Base-by-base conservation (phyloP, 2,888 invertebrate genomes). In the Incurvaria masculella region DNA sequence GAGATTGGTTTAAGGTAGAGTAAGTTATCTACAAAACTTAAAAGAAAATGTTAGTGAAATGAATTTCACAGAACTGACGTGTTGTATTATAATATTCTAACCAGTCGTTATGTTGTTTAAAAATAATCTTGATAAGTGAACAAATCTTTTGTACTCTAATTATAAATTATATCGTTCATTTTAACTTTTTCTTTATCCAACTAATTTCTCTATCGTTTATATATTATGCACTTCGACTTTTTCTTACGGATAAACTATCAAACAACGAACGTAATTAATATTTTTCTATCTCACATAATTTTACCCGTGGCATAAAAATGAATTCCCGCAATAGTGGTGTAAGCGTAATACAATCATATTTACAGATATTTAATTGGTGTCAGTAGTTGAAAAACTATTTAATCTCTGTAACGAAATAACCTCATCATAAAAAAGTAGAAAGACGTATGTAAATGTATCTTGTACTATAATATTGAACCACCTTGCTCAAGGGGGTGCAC, bases 11-110 rank as follows among this genome's bases (percentile, higher is more conserved):
- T 33, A 33, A 33, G 11, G 14, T 33, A 33, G 33, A 33, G 14
- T 33, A 33, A 14, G 33, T 33, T 33, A 33, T 33, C 33, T 33
- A 33, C 8, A 33, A 33, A 33, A 51, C 48, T 48, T 49, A 49
- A 50, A 50, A n/a, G 49, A 47, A 63, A 66, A 66, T 67, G 72
- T 76, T 76, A 74, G 79, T 79, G 79, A 78, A 65, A 62, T 59
- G 72, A 72, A 53, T 54, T 57, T 78, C 78, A 79, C 79, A 76
- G 79, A 74, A 79, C 79, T 79, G 79, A 79, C 72, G 69, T 72
- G 72, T 69, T 73, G 63, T 48, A 47, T 26, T 44, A 68, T 65
- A 65, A 69, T 72, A 70, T 72, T 72, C 69, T 75, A 50, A 50
- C 48, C 41, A 45, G 33, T 46, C 72, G 75, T 78, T 78, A 72